Base-by-base conservation (phyloP, 2,113 vertebrate species). In the Phasianus colchicus region DNA sequence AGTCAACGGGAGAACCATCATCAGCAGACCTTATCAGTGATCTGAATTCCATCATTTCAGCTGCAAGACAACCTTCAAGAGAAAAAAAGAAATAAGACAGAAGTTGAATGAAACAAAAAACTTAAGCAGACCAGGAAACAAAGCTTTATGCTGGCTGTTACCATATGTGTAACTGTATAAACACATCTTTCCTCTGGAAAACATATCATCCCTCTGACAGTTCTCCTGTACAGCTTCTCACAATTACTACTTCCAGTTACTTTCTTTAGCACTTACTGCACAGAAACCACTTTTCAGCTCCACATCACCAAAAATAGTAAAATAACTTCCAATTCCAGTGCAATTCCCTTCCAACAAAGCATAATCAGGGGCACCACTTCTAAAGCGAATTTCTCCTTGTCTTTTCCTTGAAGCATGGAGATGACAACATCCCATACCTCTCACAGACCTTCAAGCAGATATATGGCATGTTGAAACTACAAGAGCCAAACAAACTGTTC, bases 21-120 rank as follows among this genome's bases (percentile, higher is more conserved):
- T 20, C 71, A 60, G 77, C 42, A 63, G 40, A 64, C 1, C 16
- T 15, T 9, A 16, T 7, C 38, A 16, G 25, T 30, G 9, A 54
- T 43, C 65, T 54, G 65, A 86, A 95, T 66, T 75, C 89, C 81
- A 52, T 98, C 97, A 99, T 89, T 99, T 99, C 96, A 99, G 91
- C 64, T 99, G 99, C 89, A 98, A 94, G 60, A 99, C 97, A 87
- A 99, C 98, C 99, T 99, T 78, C 79, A 98, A 96, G 91, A 96
- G 29, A 34, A 95, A 86, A 54, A 34, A 54, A 66, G 2, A 9
- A 36, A 72, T 32, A n/a, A 72, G 19, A 82, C 36, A 32, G 64
- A 69, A 75, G 12, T 12, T 76, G 47, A 13, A 36, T 57, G 19
- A 86, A 34, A 90, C 3, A 52, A 70, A 29, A 84, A 77, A 83